Evolutionary conservation across 2,113 vertebrate species (phyloP), one percentile per base, ranked within the genome.

Genomic region (Laticauda laticaudata): DNA sequence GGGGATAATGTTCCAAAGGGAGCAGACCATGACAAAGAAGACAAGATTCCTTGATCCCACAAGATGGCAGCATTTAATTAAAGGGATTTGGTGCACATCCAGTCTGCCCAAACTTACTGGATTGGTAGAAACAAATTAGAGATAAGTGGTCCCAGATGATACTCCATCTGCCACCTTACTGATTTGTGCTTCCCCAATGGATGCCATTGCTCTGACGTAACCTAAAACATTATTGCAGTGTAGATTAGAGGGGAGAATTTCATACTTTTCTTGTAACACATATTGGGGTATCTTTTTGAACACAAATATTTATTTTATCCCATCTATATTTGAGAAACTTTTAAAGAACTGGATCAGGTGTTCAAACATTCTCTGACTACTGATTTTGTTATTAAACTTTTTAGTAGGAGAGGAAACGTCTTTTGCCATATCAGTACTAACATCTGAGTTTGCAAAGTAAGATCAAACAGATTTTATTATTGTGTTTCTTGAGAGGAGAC

Each of bases 271-370:
- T 92, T 55, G 69, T 64, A 94, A 93, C 57, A 39, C 92, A 5
- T n/a, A 57, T 87, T 92, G 51, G 86, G 93, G 91, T 95, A 95
- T 91, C 92, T 15, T 90, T 81, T 86, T 89, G 91, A 94, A 87
- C 51, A 24, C 10, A 86, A 45, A 94, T 96, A 45, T 92, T 96
- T 94, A 95, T 97, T 97, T 97, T 96, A 90, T 92, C 93, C 92
- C 90, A 96, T 8, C 23, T 95, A 92, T 94, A 93, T 92, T 93
- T 93, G 93, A 97, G 91, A 97, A 95, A 97, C 94, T 95, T 93
- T 93, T 96, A 94, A 96, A 92, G 91, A 97, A 90, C 93, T 96
- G 95, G 95, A 87, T 96, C 97, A 97, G 97, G 97, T 98, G 97
- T 97, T 96, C 95, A 92, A 96, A 97, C 93, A 95, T 85, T 93